phyloP scores from a whole-genome alignment of 1,140 invertebrate species.

The Drosophila athabasca region DNA sequence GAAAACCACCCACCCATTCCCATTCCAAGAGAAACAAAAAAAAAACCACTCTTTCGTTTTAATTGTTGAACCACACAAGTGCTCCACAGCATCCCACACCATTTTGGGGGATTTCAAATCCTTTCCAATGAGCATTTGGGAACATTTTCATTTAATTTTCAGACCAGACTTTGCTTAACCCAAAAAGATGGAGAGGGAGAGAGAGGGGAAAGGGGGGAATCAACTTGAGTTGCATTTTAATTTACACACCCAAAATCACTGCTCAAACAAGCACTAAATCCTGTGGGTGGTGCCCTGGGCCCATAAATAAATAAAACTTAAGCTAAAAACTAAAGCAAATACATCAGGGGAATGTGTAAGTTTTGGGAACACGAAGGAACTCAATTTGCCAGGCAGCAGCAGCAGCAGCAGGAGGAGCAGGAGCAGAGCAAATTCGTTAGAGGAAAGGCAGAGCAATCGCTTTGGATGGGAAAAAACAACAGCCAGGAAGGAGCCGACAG shows the following conservation, averaged over 20 bases:
- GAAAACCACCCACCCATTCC: not conserved
- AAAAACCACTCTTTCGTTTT: conserved; percentile 57
- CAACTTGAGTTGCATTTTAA: conserved; percentile 77
- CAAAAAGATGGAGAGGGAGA: conserved; percentile 41
- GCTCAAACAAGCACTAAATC: conserved; percentile 17
- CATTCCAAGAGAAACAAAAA: conserved; percentile 6
- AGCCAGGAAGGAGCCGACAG: conserved; percentile 25
- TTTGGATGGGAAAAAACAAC: conserved; percentile 69
- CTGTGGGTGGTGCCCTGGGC: conserved; percentile 4
- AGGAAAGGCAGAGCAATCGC: not conserved
- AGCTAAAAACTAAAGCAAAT: conserved; percentile 66
- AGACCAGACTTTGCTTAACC: conserved; percentile 68
- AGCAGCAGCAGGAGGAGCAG: too few species aligned
- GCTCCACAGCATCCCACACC: conserved; percentile 39
- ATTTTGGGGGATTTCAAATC: conserved; percentile 16
- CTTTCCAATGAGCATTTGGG: conserved; percentile 20
- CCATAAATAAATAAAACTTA: conserved; percentile 69
- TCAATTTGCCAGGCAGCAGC: conserved; percentile 31
- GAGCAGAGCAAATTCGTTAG: conserved; percentile 39
- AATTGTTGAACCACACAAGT: conserved; percentile 76
- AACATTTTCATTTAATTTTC: conserved; percentile 45
- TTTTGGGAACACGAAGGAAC: not conserved
- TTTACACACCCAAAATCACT: conserved; percentile 64
- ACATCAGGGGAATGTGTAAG: conserved; percentile 11
- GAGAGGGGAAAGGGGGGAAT: conserved; percentile 11